Conservation (phyloP, 2,797 vertebrate species). For the Lagorchestes hirsutus region DNA sequence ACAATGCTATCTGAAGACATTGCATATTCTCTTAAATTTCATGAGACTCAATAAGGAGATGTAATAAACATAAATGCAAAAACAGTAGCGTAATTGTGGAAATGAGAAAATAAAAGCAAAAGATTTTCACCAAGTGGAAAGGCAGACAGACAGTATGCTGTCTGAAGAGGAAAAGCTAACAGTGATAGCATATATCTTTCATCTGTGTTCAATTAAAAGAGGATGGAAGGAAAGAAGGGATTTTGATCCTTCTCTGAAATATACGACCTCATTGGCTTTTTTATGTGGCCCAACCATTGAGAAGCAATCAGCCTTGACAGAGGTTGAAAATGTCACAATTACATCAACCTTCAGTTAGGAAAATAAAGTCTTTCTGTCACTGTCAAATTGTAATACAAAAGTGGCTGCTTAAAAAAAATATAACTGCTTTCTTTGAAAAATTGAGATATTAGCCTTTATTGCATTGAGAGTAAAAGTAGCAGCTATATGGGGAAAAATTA, state of each 20-base stretch:
- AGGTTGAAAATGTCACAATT: conserved; percentile 30
- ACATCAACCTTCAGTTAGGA: not conserved
- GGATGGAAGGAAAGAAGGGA: not conserved
- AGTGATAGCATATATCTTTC: not conserved
- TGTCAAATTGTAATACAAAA: not conserved
- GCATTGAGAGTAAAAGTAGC: not conserved
- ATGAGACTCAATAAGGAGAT: conserved; percentile 30
- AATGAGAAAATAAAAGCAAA: not conserved
- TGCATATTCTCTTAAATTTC: conserved; percentile 13
- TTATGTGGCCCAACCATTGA: not conserved
- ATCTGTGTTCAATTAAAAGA: not conserved
- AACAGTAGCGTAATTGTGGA: not conserved
- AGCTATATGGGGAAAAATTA: conserved; percentile 8
- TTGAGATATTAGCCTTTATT: not conserved
- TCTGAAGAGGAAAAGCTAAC: not conserved
- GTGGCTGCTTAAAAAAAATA: rapidly evolving
- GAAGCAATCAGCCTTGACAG: conserved; percentile 32
- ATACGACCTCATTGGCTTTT: conserved; percentile 47
- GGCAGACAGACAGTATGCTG: not conserved
- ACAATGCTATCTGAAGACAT: conserved; percentile 4
- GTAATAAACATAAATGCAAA: conserved; percentile 2
- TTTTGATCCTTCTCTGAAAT: not conserved
- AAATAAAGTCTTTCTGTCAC: not conserved
- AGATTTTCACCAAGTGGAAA: not conserved
- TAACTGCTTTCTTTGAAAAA: not conserved